Evolutionary conservation across 1,140 invertebrate species (phyloP).

Genomic region (Cherax quadricarinatus): DNA sequence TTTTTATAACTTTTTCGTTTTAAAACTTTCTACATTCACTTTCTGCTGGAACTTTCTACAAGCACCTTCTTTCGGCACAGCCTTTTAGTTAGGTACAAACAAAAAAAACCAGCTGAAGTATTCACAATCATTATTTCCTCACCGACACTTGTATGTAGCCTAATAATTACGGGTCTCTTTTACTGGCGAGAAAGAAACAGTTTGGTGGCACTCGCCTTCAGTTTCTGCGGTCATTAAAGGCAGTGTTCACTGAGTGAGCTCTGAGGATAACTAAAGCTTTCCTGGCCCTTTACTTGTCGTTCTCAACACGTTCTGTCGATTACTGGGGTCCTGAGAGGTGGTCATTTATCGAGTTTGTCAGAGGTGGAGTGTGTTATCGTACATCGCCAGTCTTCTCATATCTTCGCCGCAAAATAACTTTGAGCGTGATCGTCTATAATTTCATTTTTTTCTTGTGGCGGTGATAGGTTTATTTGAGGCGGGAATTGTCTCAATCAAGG

Average conservation of each 20-base stretch:
- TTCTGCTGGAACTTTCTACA: neutral
- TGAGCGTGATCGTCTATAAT: neutral
- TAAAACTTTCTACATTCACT: neutral
- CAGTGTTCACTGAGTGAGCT: too few relatives aligned
- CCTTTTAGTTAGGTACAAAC: too few relatives aligned
- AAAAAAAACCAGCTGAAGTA: too few relatives aligned
- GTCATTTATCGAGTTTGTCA: neutral
- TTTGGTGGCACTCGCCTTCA: too few relatives aligned
- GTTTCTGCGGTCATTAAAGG: too few relatives aligned
- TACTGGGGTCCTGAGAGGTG: neutral
- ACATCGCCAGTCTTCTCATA: neutral
- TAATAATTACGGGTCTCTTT: too few relatives aligned
- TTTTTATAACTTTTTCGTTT: neutral
- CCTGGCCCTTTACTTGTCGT: neutral
- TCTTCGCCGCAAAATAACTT: neutral
- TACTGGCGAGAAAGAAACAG: too few relatives aligned
- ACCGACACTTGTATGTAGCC: too few relatives aligned
- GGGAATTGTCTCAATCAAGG: neutral
- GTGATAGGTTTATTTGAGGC: neutral
- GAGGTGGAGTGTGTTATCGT: neutral
- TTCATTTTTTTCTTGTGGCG: neutral
- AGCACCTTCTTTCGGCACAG: too few relatives aligned
- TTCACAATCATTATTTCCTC: too few relatives aligned
- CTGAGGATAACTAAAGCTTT: too few relatives aligned
- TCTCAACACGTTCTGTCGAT: neutral